Conservation (phyloP, 2,113 vertebrate genomes). For the Pangasianodon gigas region DNA sequence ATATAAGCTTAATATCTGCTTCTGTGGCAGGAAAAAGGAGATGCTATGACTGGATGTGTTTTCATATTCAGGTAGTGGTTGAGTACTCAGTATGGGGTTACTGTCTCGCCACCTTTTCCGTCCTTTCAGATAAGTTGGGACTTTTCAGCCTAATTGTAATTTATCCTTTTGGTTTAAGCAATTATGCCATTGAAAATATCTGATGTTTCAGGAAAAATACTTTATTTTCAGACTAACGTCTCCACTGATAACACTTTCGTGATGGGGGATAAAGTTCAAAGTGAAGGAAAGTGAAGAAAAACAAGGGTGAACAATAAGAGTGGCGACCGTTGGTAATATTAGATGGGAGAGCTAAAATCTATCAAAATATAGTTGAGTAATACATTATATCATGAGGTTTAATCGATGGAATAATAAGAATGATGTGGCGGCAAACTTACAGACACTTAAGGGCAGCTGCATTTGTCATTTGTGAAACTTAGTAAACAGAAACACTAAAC, state of each 20-base stretch:
- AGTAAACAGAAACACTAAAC: too few species aligned
- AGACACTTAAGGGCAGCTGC: not conserved
- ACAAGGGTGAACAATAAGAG: not conserved
- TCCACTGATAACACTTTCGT: not conserved
- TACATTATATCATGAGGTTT: not conserved
- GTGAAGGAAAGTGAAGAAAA: not conserved
- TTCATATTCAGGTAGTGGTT: slow-evolving; percentile 1
- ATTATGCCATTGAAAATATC: not conserved
- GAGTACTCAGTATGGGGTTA: not conserved
- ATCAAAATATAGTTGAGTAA: not conserved
- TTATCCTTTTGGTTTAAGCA: not conserved
- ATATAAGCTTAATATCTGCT: slow-evolving; percentile 21
- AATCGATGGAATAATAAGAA: not conserved
- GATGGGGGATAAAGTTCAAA: not conserved
- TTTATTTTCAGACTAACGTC: not conserved
- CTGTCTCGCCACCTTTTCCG: slow-evolving; percentile 16
- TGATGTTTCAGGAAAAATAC: not conserved
- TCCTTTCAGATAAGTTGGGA: not conserved
- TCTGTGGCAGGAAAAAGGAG: not conserved
- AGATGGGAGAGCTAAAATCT: not conserved
- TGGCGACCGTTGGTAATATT: not conserved
- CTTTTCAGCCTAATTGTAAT: not conserved
- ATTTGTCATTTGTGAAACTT: not conserved
- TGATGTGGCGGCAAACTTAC: not conserved
- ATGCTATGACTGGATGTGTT: slow-evolving; percentile 1